These are phyloP conservation scores for Ceyx erithaca DNA, from an alignment of 2,797 vertebrate species.

Conservation along the genomic window DNA sequence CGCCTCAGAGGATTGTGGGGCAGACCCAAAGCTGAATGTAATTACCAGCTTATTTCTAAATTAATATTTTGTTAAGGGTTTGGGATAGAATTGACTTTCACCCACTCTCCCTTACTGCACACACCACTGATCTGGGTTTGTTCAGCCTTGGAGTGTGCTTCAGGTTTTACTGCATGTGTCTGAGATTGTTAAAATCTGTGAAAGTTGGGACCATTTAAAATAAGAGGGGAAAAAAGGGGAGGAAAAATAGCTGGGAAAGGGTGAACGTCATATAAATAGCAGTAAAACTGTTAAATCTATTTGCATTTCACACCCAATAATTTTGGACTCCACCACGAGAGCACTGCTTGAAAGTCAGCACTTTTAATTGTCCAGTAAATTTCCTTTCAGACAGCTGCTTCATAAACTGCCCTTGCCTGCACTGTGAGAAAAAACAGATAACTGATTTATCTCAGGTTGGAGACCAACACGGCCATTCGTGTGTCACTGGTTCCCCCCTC, in stretches of 20 bases:
- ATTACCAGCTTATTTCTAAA: slow-evolving; percentile 64
- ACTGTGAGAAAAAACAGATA: slow-evolving; percentile 51
- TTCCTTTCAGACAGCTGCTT: slow-evolving; percentile 65
- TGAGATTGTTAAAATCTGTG: slow-evolving; percentile 42
- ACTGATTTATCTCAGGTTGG: slow-evolving; percentile 25
- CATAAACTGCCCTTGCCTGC: slow-evolving; percentile 19
- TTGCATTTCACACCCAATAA: slow-evolving; percentile 78
- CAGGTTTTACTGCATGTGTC: slow-evolving; percentile 11
- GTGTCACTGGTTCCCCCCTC: slow-evolving; percentile 3
- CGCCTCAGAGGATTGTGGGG: neutral
- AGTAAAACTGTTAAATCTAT: slow-evolving; percentile 76
- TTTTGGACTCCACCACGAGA: slow-evolving; percentile 69
- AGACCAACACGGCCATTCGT: neutral
- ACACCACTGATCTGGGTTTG: neutral
- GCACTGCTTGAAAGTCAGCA: slow-evolving; percentile 72
- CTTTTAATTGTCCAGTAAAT: slow-evolving; percentile 71
- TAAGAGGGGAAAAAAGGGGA: neutral
- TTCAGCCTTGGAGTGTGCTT: neutral
- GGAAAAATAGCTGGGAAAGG: slow-evolving; percentile 34
- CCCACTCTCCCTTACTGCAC: neutral
- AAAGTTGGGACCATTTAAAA: slow-evolving; percentile 6
- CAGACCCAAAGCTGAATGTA: slow-evolving; percentile 33
- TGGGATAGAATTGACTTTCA: slow-evolving; percentile 21
- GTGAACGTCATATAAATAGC: slow-evolving; percentile 66
- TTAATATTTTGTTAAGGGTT: slow-evolving; percentile 54